A percentile compares a stretch with the other conserved stretches of the same genome.
These are phyloP conservation scores for Harpalus rufipes DNA, from an alignment of 2,888 invertebrate species.

Conservation along the genomic window DNA sequence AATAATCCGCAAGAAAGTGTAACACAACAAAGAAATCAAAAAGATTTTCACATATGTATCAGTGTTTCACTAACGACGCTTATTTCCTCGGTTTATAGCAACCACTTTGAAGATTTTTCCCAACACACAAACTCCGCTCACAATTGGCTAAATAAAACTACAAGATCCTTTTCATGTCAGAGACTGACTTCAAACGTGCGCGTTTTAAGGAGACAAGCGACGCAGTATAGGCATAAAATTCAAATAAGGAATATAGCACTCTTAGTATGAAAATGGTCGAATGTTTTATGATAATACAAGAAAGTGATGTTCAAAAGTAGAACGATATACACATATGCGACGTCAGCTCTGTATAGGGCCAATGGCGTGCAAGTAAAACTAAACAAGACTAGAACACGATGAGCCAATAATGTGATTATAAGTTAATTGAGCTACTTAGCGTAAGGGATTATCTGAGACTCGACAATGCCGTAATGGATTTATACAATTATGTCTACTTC, in stretches of 20 bases:
- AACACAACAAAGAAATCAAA: background rate
- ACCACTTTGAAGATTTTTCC: constrained; percentile 53
- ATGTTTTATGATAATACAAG: constrained; percentile 55
- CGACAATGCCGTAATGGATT: background rate
- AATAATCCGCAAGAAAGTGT: background rate
- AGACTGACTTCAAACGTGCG: background rate
- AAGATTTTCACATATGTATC: background rate
- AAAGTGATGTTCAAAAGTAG: constrained; percentile 30
- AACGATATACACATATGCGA: constrained; percentile 12
- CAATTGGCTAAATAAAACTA: constrained; percentile 65
- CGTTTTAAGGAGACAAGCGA: constrained; percentile 50
- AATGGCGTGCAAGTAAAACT: background rate
- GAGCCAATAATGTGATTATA: background rate
- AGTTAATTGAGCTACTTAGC: background rate
- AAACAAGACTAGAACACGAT: background rate
- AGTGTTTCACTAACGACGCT: constrained; percentile 11
- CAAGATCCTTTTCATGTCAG: constrained; percentile 56
- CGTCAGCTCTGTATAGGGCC: background rate
- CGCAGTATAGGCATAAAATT: constrained; percentile 38
- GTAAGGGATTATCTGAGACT: background rate
- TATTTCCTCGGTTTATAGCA: constrained; percentile 11
- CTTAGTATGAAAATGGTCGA: constrained; percentile 42
- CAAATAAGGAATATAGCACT: constrained; percentile 51
- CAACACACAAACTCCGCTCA: background rate
- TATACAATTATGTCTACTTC: background rate